These are phyloP conservation scores for Propithecus deckenii DNA, from an alignment of 2,797 vertebrate species.

Conservation along the genomic window DNA sequence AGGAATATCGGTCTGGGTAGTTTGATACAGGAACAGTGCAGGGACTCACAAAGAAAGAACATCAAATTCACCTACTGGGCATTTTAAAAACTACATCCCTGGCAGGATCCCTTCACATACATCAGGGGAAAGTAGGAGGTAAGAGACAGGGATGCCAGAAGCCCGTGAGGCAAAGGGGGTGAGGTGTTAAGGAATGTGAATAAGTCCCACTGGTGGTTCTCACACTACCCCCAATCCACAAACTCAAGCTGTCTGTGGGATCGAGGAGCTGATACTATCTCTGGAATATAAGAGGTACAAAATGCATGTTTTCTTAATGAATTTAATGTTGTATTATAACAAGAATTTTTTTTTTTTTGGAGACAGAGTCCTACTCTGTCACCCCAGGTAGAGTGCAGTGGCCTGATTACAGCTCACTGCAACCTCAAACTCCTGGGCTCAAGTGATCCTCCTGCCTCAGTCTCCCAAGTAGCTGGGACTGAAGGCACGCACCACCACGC, in stretches of 20 bases:
- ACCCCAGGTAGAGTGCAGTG: no score
- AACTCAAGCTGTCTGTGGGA: neutral
- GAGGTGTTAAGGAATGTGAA: neutral
- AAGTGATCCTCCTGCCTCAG: no score
- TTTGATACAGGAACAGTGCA: neutral
- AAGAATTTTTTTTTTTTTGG: neutral
- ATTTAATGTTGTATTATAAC: neutral
- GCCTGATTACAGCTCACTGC: no score
- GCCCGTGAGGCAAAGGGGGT: neutral
- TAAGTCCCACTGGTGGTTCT: neutral
- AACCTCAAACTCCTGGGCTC: no score
- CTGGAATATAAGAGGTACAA: neutral
- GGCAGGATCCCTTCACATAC: neutral
- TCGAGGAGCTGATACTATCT: neutral
- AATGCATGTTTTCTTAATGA: neutral
- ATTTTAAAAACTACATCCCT: neutral
- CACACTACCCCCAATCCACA: rapidly evolving
- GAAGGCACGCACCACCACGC: no score
- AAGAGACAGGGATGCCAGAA: neutral
- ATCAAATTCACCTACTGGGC: neutral
- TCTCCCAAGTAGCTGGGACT: no score
- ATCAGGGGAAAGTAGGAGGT: neutral
- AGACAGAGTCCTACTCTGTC: no score
- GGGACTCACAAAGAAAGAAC: neutral
- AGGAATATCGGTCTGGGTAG: neutral